Evolutionary conservation across 2,797 vertebrate genomes (phyloP).

Genomic region (Tolypeutes matacus): DNA sequence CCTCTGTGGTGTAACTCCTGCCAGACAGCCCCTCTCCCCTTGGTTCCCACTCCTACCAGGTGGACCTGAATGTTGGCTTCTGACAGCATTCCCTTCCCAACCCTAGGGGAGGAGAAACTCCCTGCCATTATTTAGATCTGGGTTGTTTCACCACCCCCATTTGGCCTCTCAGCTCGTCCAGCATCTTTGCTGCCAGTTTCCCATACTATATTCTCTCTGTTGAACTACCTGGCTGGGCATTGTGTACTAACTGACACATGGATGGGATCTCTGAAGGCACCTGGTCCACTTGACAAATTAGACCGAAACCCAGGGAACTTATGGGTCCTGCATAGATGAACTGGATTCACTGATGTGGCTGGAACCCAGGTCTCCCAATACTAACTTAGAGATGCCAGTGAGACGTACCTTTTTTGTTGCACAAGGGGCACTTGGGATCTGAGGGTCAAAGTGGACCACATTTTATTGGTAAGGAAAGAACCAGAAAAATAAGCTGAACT

Average conservation of each 20-base stretch:
- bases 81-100: not conserved
- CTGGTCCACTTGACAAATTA: not conserved
- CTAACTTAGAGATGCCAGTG: not conserved
- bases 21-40: no score
- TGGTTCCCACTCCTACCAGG: no score
- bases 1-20: not conserved
- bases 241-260: not conserved
- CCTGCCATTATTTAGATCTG: not conserved
- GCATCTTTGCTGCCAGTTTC: not conserved
- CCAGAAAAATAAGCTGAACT: not conserved
- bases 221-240: not conserved
- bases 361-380: not conserved
- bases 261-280: no score
- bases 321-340: rapidly evolving
- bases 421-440: not conserved
- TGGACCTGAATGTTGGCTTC: not conserved
- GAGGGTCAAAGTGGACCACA: not conserved
- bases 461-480: not conserved
- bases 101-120: not conserved
- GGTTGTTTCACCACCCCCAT: no score
- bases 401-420: not conserved
- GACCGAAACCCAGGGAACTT: not conserved
- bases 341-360: not conserved
- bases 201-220: not conserved
- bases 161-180: not conserved